Evolutionary conservation across 2,888 invertebrate species (phyloP).

Genomic region (Scotopteryx bipunctaria): DNA sequence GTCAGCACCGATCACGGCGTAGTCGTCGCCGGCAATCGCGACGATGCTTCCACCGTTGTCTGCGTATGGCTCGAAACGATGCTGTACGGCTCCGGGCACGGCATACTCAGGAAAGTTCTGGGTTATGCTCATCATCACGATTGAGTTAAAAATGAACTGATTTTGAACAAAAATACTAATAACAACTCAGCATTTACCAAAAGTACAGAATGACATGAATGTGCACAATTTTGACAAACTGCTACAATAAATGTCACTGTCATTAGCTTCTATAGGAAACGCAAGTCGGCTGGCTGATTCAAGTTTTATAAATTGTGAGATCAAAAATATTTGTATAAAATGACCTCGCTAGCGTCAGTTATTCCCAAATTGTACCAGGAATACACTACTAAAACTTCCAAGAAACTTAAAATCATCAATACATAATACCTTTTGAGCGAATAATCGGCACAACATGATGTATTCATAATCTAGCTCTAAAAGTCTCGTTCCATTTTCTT

Average conservation of each 20-base stretch:
- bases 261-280: background rate
- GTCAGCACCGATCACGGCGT: conserved; percentile 97
- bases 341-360: conserved; percentile 87
- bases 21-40: conserved; percentile 98
- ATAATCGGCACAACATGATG: too few species aligned
- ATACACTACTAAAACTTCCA: conserved; percentile 93
- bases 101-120: conserved; percentile 76
- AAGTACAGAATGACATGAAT: conserved; percentile 20
- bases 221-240: conserved; percentile 22
- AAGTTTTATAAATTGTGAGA: background rate
- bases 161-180: background rate
- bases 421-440: too few species aligned
- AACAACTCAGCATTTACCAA: background rate
- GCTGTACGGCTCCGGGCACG: conserved; percentile 79
- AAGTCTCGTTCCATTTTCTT: too few species aligned
- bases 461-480: too few species aligned
- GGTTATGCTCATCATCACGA: conserved; percentile 63
- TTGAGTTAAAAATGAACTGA: too few species aligned
- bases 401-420: conserved; percentile 97
- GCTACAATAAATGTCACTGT: background rate
- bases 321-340: conserved; percentile 49
- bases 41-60: conserved; percentile 92
- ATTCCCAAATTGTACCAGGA: conserved; percentile 93
- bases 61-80: conserved; percentile 79
- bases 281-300: too few species aligned